Conservation (phyloP, 2,113 vertebrate genomes). For the Onychostoma macrolepis region DNA sequence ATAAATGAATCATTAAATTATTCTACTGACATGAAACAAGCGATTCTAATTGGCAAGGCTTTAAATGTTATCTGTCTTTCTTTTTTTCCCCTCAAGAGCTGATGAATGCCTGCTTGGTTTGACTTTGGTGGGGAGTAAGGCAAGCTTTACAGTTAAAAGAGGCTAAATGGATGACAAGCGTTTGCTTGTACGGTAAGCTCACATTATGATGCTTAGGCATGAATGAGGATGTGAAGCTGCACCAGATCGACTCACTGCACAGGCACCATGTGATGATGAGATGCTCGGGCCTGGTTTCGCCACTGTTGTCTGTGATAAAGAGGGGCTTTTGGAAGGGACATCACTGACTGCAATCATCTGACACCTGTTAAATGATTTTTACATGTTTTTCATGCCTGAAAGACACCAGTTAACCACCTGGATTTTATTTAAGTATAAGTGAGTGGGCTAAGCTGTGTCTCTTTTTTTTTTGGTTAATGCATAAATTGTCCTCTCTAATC, state of each 20-base stretch:
- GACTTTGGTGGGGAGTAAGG: conserved; percentile 22
- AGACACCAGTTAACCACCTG: background rate
- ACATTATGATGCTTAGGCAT: conserved; percentile 46
- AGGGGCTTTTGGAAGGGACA: conserved; percentile 19
- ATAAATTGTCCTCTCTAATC: background rate
- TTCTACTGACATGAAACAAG: conserved; percentile 59
- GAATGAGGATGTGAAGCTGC: conserved; percentile 42
- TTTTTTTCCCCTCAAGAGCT: background rate
- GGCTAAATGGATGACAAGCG: conserved; percentile 41
- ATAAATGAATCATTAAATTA: conserved; percentile 65
- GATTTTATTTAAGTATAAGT: background rate
- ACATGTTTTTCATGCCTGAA: background rate
- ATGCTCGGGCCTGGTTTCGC: background rate
- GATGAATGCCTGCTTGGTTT: conserved; percentile 21
- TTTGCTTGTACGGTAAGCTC: conserved; percentile 39
- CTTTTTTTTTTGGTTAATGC: background rate
- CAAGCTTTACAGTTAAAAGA: conserved; percentile 15
- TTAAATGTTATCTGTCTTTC: conserved; percentile 57
- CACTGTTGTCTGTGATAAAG: background rate
- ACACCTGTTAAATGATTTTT: background rate
- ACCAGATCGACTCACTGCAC: conserved; percentile 38
- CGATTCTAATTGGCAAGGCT: conserved; percentile 58
- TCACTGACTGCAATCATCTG: background rate
- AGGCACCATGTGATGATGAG: conserved; percentile 4
- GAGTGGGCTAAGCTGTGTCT: background rate